Evolutionary conservation across 2,797 vertebrate genomes (phyloP).

Genomic region (Bryconaethiops microstoma): DNA sequence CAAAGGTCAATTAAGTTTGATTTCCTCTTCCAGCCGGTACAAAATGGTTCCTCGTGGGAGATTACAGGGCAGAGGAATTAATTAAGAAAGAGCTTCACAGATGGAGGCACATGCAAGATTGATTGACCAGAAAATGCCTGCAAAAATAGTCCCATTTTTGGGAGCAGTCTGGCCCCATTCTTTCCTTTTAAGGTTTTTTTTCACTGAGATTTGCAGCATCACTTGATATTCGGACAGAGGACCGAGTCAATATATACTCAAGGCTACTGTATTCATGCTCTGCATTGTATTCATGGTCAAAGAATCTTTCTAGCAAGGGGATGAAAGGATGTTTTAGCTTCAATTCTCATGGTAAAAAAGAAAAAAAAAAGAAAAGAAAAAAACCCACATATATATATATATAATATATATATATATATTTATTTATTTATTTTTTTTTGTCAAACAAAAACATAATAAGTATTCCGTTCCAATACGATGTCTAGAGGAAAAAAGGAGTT

Average conservation of each 20-base stretch:
- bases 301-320: neutral
- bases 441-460: too few relatives aligned
- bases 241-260: constrained; percentile 32
- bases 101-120: constrained; percentile 57
- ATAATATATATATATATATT: too few relatives aligned
- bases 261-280: constrained; percentile 27
- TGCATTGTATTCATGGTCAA: constrained; percentile 15
- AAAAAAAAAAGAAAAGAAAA: too few relatives aligned
- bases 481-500: too few relatives aligned
- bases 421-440: too few relatives aligned
- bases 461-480: too few relatives aligned
- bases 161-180: constrained; percentile 4
- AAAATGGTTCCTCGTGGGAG: constrained; percentile 60
- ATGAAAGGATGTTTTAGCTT: neutral
- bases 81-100: constrained; percentile 65
- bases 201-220: neutral
- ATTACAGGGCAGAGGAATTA: constrained; percentile 60
- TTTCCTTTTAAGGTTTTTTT: constrained; percentile 5
- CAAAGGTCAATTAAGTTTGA: constrained; percentile 72
- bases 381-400: too few relatives aligned
- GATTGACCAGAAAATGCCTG: constrained; percentile 53
- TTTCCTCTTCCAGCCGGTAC: constrained; percentile 59
- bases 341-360: neutral
- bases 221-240: constrained; percentile 18
- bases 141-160: constrained; percentile 46